phyloP scores from a whole-genome alignment of 2,113 vertebrate species.

The Excalfactoria chinensis region DNA sequence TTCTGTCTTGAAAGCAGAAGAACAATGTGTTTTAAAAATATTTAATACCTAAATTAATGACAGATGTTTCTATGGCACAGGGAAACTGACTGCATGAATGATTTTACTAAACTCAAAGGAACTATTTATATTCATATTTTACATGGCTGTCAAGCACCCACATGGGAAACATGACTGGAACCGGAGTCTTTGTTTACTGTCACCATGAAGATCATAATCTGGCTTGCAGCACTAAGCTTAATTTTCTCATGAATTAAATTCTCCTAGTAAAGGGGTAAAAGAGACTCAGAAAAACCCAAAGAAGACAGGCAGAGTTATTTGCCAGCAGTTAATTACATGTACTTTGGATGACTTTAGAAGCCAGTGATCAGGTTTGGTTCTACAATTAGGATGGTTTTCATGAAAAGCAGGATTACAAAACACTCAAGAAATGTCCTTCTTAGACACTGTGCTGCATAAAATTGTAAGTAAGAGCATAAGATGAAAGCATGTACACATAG shows the following conservation, averaged over 20 bases:
- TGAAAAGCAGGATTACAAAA: neutral
- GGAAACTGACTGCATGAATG: neutral
- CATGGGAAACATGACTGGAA: neutral
- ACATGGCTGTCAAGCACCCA: neutral
- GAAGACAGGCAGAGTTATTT: neutral
- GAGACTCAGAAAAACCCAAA: neutral
- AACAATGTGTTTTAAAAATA: neutral
- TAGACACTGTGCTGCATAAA: neutral
- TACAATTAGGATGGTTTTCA: neutral
- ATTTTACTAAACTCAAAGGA: neutral
- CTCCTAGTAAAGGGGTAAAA: neutral
- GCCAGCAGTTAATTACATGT: neutral
- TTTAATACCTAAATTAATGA: neutral
- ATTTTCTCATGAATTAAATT: neutral
- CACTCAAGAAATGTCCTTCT: neutral
- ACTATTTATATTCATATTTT: neutral
- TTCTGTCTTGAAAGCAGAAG: neutral
- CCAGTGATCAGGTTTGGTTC: neutral
- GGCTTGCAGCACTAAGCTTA: neutral
- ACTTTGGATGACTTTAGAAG: neutral
- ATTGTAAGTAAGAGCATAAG: neutral
- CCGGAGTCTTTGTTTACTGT: neutral
- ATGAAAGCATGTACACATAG: neutral
- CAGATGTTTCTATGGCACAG: neutral
- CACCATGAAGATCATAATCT: neutral